Conservation (phyloP, 2,797 vertebrate genomes). For the Tachyglossus aculeatus region DNA sequence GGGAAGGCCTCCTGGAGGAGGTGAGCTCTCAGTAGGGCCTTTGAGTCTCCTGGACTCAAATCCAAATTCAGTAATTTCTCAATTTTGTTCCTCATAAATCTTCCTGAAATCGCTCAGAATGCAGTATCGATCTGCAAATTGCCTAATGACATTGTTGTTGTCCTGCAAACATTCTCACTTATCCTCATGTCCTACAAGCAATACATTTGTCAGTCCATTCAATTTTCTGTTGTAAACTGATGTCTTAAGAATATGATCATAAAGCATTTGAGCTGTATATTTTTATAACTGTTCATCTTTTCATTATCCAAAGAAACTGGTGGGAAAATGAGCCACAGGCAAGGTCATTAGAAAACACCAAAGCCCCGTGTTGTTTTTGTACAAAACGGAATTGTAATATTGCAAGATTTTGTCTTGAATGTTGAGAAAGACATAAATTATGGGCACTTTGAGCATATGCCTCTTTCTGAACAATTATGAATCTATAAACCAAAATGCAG, state of each 20-base stretch:
- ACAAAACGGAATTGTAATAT: conserved; percentile 19
- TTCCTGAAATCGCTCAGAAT: not conserved
- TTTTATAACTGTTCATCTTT: conserved; percentile 2
- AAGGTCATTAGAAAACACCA: conserved; percentile 9
- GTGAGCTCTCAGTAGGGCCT: too few relatives aligned
- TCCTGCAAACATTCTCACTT: not conserved
- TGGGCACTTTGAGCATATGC: not conserved
- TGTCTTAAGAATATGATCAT: not conserved
- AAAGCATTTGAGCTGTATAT: conserved; percentile 1
- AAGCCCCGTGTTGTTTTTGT: not conserved
- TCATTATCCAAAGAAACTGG: conserved; percentile 5
- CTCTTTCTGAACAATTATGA: conserved; percentile 36
- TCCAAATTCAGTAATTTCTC: not conserved
- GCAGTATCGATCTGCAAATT: not conserved
- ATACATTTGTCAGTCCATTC: not conserved
- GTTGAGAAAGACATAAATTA: conserved; percentile 24
- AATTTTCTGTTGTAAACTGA: not conserved
- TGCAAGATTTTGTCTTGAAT: conserved; percentile 19
- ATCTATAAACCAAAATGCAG: conserved; percentile 37
- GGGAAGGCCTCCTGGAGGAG: too few relatives aligned
- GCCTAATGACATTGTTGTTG: not conserved
- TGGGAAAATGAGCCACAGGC: conserved; percentile 15
- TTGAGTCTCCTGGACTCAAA: not conserved
- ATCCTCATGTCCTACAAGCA: not conserved
- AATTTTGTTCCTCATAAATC: conserved; percentile 4